A percentile compares a stretch with the other conserved stretches of the same genome.
phyloP scores from a whole-genome alignment of 2,113 vertebrate genomes.

The Anser cygnoides region DNA sequence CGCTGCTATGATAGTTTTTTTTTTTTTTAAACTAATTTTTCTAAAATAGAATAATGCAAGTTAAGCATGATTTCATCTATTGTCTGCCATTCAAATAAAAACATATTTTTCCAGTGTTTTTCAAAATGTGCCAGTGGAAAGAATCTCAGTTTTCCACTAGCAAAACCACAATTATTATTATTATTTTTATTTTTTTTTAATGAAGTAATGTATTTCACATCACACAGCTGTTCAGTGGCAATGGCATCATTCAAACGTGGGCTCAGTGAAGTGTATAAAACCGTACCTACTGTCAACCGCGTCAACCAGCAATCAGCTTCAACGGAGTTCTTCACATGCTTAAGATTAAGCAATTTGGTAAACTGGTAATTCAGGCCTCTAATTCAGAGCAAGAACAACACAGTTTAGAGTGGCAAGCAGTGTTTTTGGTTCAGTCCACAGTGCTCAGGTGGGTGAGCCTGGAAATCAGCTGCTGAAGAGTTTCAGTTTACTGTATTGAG shows the following conservation, averaged over 20 bases:
- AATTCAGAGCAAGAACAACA: neutral
- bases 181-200: neutral
- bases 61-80: constrained; percentile 21
- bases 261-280: neutral
- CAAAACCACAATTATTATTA: neutral
- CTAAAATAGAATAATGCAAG: constrained; percentile 9
- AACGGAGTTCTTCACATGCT: neutral
- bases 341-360: neutral
- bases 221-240: neutral
- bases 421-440: neutral
- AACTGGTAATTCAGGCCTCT: neutral
- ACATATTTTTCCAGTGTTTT: constrained; percentile 32
- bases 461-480: neutral
- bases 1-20: constrained; percentile 10
- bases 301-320: neutral
- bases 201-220: neutral
- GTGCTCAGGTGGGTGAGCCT: neutral
- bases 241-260: neutral
- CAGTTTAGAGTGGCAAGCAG: neutral
- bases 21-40: constrained; percentile 26
- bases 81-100: constrained; percentile 45
- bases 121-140: constrained; percentile 9
- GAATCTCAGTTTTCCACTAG: neutral
- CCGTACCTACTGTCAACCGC: accelerated
- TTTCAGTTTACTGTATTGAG: neutral